Base-by-base conservation (phyloP, 2,888 invertebrate genomes). In the Diarsia rubi region DNA sequence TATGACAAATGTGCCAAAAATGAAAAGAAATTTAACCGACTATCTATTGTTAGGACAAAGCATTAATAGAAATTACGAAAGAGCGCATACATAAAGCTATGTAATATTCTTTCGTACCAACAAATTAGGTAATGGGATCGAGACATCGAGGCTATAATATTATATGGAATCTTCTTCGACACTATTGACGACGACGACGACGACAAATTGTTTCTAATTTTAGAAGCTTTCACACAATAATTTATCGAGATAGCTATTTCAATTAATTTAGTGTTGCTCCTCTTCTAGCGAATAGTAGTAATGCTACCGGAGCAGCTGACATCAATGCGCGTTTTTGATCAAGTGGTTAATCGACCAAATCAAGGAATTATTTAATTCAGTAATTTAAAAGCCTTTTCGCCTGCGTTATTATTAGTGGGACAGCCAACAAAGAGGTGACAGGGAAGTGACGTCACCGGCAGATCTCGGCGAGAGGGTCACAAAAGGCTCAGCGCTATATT, bases 401-500 rank as follows among this genome's bases (percentile, higher is more conserved):
- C 44, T 59, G 52, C 69, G 73, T 69, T 70, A 74, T 80, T 76
- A 47, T 21, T 42, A 75, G 54, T 54, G 45, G 37, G 42, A 21
- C 44, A 62, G 60, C 62, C 76, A 81, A 85, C 75, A 84, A 76
- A 66, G 69, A 73, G 84, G 77, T 65, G 74, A 62, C 73, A 67
- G 73, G 16, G 62, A 79, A 78, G 66, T 81, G 86, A 78, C 77
- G 81, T 86, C 81, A 87, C 69, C 24, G 37, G 69, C 14, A 71
- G 60, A 75, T 65, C 66, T 52, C 72, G 64, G 70, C 69, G 63
- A 68, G 64, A 69, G 66, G 79, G 70, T 66, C 74, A 86, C 85
- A 86, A 86, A 86, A 81, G 83, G 84, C 62, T 69, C 65, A 78
- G 75, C 80, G 79, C 63, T 64, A 83, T 78, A 72, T 78, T 84